phyloP scores from a whole-genome alignment of 2,113 vertebrate species.

The Bubo scandiacus region DNA sequence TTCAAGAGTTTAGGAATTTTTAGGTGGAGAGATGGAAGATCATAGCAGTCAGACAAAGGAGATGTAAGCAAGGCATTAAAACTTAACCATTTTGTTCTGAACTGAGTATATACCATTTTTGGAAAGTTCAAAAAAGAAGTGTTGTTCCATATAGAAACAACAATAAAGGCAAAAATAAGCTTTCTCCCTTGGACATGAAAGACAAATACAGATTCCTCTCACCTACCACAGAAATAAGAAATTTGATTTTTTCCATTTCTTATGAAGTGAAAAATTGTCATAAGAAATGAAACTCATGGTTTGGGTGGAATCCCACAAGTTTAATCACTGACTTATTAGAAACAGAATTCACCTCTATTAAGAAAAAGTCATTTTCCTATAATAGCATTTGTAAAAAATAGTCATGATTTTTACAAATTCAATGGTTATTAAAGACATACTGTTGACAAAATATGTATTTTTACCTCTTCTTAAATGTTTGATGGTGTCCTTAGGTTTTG shows the following conservation, averaged over 20 bases:
- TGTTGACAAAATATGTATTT: not conserved
- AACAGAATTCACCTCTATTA: not conserved
- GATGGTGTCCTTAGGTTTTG: not conserved
- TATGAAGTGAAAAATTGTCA: not conserved
- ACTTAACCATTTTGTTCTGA: not conserved
- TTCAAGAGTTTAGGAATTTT: not conserved
- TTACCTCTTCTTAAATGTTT: not conserved
- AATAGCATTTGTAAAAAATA: not conserved
- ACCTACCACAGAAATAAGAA: not conserved
- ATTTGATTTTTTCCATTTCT: not conserved
- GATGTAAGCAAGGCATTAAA: not conserved
- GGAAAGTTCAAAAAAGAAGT: not conserved
- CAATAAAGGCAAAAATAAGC: not conserved
- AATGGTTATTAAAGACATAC: not conserved
- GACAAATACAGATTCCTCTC: not conserved
- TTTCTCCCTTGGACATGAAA: not conserved
- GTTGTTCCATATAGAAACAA: not conserved
- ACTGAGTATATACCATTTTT: not conserved
- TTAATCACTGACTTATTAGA: not conserved
- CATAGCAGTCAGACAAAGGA: not conserved
- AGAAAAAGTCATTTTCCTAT: not conserved
- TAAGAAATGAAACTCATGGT: not conserved
- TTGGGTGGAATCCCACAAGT: not conserved
- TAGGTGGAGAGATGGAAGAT: not conserved
- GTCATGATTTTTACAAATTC: not conserved